Conservation (phyloP, 92 coral and sea anemone species). For the Montipora capitata region DNA sequence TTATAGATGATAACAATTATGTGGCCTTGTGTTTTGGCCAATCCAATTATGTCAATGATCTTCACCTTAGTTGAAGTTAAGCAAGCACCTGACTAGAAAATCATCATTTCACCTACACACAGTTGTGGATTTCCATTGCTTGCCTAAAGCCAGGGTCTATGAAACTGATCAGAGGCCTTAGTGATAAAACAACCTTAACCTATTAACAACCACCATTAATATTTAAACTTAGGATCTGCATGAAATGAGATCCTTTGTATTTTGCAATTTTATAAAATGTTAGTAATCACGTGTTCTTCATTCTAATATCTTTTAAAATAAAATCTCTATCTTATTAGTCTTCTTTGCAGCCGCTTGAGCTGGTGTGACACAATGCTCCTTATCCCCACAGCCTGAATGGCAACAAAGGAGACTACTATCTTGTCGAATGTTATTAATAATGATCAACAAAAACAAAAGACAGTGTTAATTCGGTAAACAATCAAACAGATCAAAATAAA, state of each 20-base stretch:
- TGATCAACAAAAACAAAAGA: not conserved
- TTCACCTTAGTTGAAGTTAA: conserved; percentile 4
- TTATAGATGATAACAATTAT: conserved; percentile 11
- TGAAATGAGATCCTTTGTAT: conserved; percentile 19
- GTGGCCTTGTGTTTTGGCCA: conserved; percentile 17
- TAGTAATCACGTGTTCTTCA: not conserved
- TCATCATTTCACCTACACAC: not conserved
- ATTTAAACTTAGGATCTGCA: conserved; percentile 13
- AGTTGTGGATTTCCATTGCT: conserved; percentile 4
- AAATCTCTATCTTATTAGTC: conserved; percentile 12
- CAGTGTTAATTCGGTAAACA: not conserved
- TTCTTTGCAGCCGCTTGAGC: conserved; percentile 1
- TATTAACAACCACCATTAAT: conserved; percentile 10
- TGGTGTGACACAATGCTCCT: not conserved
- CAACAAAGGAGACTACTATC: not conserved
- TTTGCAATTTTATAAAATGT: not conserved
- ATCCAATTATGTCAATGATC: conserved; percentile 12
- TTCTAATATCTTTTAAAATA: not conserved
- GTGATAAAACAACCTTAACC: not conserved
- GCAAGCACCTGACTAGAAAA: conserved; percentile 5
- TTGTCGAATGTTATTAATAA: not conserved
- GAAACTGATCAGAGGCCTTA: too few species aligned
- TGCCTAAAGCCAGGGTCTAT: not conserved
- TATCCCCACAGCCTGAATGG: conserved; percentile 1
- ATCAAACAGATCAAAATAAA: not conserved